Conservation (phyloP, 1,140 invertebrate genomes). For the Drosophila sucinea region DNA sequence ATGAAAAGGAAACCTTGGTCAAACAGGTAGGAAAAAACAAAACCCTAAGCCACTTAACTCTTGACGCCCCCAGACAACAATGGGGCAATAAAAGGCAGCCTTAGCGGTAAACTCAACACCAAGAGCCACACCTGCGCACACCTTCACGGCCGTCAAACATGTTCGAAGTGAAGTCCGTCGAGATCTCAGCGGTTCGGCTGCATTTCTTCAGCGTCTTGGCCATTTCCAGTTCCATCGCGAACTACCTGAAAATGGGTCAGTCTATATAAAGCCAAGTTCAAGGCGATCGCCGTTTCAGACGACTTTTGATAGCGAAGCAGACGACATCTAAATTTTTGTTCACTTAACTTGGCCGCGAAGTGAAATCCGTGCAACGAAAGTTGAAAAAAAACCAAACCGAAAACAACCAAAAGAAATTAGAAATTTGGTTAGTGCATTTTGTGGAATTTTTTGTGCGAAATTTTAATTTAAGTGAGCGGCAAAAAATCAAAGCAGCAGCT, state of each 20-base stretch:
- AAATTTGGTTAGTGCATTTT: constrained; percentile 57
- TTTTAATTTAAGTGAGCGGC: constrained; percentile 49
- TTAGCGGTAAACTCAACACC: constrained; percentile 39
- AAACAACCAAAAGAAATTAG: constrained; percentile 30
- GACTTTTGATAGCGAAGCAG: constrained; percentile 49
- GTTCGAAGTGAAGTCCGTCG: constrained; percentile 27
- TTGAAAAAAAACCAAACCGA: constrained; percentile 13
- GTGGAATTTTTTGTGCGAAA: constrained; percentile 58
- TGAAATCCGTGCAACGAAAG: constrained; percentile 54
- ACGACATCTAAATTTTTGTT: constrained; percentile 1
- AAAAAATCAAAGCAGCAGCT: constrained; percentile 28
- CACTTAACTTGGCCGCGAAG: constrained; percentile 25
- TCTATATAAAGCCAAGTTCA: constrained; percentile 85
- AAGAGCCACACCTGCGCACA: constrained; percentile 37
- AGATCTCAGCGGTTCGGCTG: constrained; percentile 33
- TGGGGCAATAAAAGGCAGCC: constrained; percentile 60
- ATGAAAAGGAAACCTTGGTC: constrained; percentile 65
- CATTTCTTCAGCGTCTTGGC: constrained; percentile 64
- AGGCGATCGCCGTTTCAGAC: constrained; percentile 84
- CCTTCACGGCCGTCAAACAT: constrained; percentile 41
- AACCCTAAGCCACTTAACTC: constrained; percentile 46
- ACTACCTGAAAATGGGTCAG: constrained; percentile 84
- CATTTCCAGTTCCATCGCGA: constrained; percentile 44
- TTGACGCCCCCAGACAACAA: constrained; percentile 50
- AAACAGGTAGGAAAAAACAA: constrained; percentile 40